Conservation (phyloP, 2,113 vertebrate genomes). For the Tyrannus savana region DNA sequence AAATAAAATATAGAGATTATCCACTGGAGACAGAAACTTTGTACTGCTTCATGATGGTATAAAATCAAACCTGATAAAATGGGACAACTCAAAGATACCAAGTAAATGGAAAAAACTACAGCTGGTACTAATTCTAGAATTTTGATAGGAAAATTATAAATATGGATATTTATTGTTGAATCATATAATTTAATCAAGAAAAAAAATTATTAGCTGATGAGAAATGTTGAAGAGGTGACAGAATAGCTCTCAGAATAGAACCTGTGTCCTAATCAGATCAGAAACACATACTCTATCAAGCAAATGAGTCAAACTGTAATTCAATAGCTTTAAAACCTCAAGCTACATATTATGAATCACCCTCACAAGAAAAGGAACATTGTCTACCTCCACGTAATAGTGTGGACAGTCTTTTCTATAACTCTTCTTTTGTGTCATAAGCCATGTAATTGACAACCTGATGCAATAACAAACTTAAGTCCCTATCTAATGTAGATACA, state of each 20-base stretch:
- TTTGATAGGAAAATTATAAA: slow-evolving; percentile 24
- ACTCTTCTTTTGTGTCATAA: not conserved
- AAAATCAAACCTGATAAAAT: not conserved
- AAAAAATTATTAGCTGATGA: slow-evolving; percentile 13
- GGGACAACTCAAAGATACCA: not conserved
- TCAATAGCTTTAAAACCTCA: not conserved
- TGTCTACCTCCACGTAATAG: not conserved
- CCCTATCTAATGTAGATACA: not conserved
- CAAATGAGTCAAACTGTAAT: not conserved
- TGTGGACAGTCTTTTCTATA: not conserved
- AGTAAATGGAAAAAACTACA: not conserved
- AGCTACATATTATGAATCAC: not conserved
- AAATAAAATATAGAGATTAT: not conserved
- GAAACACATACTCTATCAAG: not conserved
- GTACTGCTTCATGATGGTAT: not conserved
- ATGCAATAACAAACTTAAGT: not conserved
- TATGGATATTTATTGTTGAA: slow-evolving; percentile 23
- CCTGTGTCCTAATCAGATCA: not conserved
- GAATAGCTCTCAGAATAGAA: slow-evolving; percentile 25
- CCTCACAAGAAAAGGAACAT: not conserved
- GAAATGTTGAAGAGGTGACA: slow-evolving; percentile 1
- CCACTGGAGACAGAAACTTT: not conserved
- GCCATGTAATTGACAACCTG: not conserved
- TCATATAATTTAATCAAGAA: slow-evolving; percentile 12
- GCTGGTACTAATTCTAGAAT: not conserved